Evolutionary conservation across 2,797 vertebrate genomes (phyloP), one percentile per base, ranked within the genome.

Genomic region (Rallus crepitans): DNA sequence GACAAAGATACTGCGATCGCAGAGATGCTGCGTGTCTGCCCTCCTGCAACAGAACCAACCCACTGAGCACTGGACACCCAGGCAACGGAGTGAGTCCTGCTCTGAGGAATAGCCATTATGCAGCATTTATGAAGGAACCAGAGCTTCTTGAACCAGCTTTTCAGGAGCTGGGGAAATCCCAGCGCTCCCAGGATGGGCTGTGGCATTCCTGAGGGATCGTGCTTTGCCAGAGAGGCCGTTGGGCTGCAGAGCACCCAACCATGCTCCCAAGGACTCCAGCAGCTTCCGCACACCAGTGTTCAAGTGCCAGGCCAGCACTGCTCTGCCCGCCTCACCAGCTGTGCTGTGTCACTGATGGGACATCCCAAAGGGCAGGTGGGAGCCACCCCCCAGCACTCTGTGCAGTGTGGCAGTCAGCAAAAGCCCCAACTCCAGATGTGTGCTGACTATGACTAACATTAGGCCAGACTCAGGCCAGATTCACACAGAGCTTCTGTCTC

Each of bases 401-500:
- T 4, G 9, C n/a, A 42, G 30, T 5, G 7, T 0, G 72, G 30
- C 56, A 57, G 47, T 56, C 90, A 94, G 90, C 72, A 63, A 61
- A 91, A 56, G 73, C 79, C 45, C 4, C 1, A n/a, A 30, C 33
- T 66, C 91, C 92, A 92, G 92, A 81, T 70, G 88, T 56, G 88
- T 70, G 7, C 28, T 4, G 39, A 65, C 87, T 33, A 6, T 15
- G 59, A 63, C 82, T 47, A 20, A 89, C 7, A 39, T 2, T 24
- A 71, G 53, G 56, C 60, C 83, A 53, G 76, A 59, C 63, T 59
- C 66, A 17, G 3, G 3, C 31, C 7, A 24, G 31, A 35, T 14
- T 76, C 72, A 57, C 66, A 15, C 1, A 0, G 87, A 55, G 11
- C 7, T 25, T 61, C 66, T 33, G 69, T 63, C 31, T 2, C 0